Conservation (phyloP, 2,888 invertebrate species). For the Pammene aurita region DNA sequence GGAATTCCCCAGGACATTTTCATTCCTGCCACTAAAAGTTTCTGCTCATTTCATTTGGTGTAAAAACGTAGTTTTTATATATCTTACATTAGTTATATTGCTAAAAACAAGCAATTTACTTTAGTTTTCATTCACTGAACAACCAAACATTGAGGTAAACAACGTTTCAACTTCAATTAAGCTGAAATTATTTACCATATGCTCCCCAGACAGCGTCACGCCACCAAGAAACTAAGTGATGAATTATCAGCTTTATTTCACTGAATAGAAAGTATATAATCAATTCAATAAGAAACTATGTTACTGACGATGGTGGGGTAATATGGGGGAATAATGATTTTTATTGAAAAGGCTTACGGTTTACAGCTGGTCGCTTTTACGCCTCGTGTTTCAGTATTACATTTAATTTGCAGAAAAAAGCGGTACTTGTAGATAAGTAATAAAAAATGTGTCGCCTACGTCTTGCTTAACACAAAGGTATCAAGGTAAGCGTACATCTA, state of each 20-base stretch:
- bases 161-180: conserved; percentile 30
- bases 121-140: conserved; percentile 19
- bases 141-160: conserved; percentile 24
- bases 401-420: too few species aligned
- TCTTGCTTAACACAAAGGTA: too few species aligned
- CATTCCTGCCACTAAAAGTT: too few species aligned
- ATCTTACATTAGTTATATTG: background rate
- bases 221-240: background rate
- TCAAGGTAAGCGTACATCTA: too few species aligned
- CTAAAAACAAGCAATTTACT: background rate
- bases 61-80: too few species aligned
- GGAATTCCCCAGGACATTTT: too few species aligned
- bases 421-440: too few species aligned
- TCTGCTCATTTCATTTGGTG: too few species aligned
- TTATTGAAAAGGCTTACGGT: background rate
- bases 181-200: conserved; percentile 21
- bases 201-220: background rate
- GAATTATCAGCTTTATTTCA: background rate
- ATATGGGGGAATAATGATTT: background rate
- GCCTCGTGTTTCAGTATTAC: too few species aligned
- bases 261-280: background rate
- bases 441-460: too few species aligned
- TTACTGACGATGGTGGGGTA: too few species aligned
- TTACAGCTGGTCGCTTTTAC: background rate
- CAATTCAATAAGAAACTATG: background rate